Evolutionary conservation across 2,797 vertebrate species (phyloP).

Genomic region (Sebastes melanostomus): DNA sequence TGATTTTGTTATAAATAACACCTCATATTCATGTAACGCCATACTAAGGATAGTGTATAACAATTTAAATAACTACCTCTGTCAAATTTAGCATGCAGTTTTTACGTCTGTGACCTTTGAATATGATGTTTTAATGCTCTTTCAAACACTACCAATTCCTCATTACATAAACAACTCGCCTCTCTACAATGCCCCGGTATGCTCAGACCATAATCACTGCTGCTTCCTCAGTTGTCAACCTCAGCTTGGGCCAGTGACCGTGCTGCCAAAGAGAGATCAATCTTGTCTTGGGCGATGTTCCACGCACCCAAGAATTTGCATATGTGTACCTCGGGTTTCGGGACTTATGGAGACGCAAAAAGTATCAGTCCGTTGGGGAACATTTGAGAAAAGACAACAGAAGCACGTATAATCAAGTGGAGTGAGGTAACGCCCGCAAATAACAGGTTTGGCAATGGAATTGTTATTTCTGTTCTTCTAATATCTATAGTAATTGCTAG

Average conservation of each 20-base stretch:
- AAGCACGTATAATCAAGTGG: not conserved
- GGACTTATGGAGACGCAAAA: not conserved
- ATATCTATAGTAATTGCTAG: not conserved
- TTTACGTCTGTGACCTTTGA: not conserved
- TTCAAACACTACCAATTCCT: not conserved
- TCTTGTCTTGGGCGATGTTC: not conserved
- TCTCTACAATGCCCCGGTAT: not conserved
- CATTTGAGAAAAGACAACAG: not conserved
- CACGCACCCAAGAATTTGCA: slow-evolving; percentile 26
- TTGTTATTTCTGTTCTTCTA: not conserved
- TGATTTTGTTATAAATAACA: not conserved
- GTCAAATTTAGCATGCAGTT: not conserved
- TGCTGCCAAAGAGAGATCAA: not conserved
- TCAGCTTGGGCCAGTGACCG: not conserved
- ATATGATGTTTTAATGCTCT: not conserved
- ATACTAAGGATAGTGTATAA: not conserved
- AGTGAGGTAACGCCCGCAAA: not conserved
- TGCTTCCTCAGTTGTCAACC: not conserved
- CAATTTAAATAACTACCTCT: not conserved
- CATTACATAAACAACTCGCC: not conserved
- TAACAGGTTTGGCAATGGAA: slow-evolving; percentile 1
- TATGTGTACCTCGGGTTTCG: not conserved
- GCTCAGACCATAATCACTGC: not conserved
- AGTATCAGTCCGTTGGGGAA: not conserved
- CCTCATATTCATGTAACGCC: not conserved